A percentile compares a stretch with the other conserved stretches of the same genome.
Evolutionary conservation across 2,888 invertebrate species (phyloP).

Genomic region (Pristionchus mayeri): DNA sequence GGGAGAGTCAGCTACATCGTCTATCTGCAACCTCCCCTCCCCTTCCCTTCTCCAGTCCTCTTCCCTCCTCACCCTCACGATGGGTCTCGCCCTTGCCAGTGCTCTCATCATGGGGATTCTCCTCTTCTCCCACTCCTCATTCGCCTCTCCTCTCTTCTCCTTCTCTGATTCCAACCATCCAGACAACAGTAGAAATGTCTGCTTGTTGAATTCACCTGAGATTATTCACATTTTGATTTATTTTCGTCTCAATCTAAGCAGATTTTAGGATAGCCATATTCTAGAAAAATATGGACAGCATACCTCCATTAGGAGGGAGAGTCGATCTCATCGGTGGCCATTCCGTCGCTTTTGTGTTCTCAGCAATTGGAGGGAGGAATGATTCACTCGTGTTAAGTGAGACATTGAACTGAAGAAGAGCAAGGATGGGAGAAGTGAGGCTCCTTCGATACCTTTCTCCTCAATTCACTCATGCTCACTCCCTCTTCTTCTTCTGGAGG

Average conservation of each 20-base stretch:
- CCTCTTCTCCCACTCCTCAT: not conserved
- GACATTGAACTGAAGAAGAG: not conserved
- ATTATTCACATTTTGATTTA: not conserved
- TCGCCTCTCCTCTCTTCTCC: not conserved
- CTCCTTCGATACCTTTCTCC: not conserved
- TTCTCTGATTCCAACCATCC: slow-evolving; percentile 32
- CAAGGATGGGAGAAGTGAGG: not conserved
- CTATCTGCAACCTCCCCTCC: not conserved
- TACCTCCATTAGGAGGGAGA: slow-evolving; percentile 12
- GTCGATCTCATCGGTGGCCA: slow-evolving; percentile 40
- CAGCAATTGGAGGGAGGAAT: not conserved
- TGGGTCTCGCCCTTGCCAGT: not conserved
- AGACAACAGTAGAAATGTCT: not conserved
- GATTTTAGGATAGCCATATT: not conserved
- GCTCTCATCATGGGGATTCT: slow-evolving; percentile 23
- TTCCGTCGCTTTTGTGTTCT: not conserved
- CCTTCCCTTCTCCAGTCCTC: not conserved
- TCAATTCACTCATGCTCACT: not conserved
- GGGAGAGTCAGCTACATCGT: slow-evolving; percentile 12
- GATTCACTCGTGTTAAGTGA: slow-evolving; percentile 23
- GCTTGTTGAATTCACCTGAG: slow-evolving; percentile 34
- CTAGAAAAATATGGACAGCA: too few relatives aligned
- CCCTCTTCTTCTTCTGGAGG: not conserved
- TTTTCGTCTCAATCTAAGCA: not conserved
- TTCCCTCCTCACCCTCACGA: not conserved